Conservation (phyloP, 1,140 invertebrate species). For the Armadillidium nasatum region DNA sequence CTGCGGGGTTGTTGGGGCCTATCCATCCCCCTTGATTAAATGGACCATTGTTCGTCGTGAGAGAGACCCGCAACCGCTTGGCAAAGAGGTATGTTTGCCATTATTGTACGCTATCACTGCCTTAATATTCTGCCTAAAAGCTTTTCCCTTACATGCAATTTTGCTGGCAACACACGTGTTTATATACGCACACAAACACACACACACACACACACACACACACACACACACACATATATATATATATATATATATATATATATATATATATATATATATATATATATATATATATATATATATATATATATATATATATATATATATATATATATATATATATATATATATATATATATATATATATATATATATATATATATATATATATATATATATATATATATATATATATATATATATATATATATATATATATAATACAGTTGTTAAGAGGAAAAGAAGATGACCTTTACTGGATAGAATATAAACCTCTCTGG, state of each 20-base stretch:
- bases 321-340: not conserved
- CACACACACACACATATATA: not conserved
- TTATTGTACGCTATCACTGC: too few relatives aligned
- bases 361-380: too few relatives aligned
- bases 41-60: not conserved
- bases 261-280: conserved; percentile 4
- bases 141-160: too few relatives aligned
- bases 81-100: not conserved
- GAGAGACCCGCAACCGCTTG: not conserved
- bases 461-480: not conserved
- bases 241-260: not conserved
- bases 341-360: conserved; percentile 4
- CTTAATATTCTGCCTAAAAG: too few relatives aligned
- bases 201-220: not conserved
- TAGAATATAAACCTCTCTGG: conserved; percentile 4
- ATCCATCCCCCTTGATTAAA: not conserved
- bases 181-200: not conserved
- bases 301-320: not conserved
- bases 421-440: conserved; percentile 13
- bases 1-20: not conserved
- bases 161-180: not conserved
- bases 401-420: conserved; percentile 4
- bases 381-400: too few relatives aligned
- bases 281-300: not conserved
- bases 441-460: not conserved